Conservation (phyloP, 2,113 vertebrate species). For the Otolemur garnettii region DNA sequence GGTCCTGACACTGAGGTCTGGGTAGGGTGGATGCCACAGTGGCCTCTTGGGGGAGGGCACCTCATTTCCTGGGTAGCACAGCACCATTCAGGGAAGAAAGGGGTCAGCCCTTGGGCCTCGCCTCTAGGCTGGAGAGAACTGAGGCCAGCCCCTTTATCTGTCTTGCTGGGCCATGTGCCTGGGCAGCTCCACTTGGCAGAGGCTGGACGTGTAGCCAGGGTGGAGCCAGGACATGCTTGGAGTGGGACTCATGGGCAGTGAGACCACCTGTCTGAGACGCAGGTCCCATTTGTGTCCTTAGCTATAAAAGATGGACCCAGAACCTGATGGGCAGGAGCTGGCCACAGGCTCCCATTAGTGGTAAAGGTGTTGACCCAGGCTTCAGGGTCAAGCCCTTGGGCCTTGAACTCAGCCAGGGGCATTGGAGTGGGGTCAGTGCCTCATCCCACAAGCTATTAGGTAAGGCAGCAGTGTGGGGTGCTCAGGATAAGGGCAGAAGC, state of each 20-base stretch:
- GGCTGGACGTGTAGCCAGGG: neutral
- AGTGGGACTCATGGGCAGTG: neutral
- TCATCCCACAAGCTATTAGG: accelerated
- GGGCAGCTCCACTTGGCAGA: neutral
- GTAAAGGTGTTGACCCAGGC: neutral
- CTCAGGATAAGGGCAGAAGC: neutral
- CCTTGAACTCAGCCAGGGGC: neutral
- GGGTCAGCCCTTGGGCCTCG: accelerated
- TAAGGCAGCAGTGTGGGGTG: too few relatives aligned
- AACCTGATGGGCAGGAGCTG: neutral
- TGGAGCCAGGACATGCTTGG: neutral
- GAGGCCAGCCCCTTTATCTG: too few relatives aligned
- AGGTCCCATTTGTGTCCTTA: accelerated
- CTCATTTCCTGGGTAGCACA: accelerated
- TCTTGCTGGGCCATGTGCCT: accelerated
- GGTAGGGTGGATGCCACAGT: neutral
- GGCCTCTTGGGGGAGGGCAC: neutral
- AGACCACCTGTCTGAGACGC: neutral
- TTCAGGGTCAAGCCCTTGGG: neutral
- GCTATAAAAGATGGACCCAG: neutral
- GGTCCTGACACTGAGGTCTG: neutral
- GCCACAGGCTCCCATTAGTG: neutral
- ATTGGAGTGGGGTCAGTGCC: neutral
- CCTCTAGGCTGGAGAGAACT: accelerated
- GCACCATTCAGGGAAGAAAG: too few relatives aligned